Evolutionary conservation across 2,888 invertebrate species (phyloP).

Genomic region (Drosophila demipolita): DNA sequence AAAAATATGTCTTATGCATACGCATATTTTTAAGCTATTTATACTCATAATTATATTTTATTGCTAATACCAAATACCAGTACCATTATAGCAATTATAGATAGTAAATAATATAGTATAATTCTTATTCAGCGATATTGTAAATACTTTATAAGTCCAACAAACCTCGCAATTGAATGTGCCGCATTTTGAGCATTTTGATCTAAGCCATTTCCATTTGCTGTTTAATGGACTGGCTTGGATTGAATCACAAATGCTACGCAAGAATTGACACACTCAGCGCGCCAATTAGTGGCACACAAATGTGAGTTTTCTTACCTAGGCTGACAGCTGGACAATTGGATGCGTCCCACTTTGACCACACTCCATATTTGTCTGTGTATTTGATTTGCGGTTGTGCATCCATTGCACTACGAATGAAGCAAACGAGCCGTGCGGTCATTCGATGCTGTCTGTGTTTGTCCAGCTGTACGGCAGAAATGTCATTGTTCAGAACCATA

Average conservation of each 20-base stretch:
- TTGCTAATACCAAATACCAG: no score
- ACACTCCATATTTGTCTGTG: slow-evolving; percentile 38
- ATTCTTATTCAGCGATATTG: not conserved
- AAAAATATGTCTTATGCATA: not conserved
- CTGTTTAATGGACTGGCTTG: not conserved
- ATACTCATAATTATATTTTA: not conserved
- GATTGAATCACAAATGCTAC: not conserved
- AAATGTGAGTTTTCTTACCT: slow-evolving; percentile 32
- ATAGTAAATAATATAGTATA: not conserved
- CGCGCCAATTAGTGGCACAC: slow-evolving; percentile 14
- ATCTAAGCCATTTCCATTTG: slow-evolving; percentile 1
- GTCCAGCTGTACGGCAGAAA: slow-evolving; percentile 22
- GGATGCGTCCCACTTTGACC: not conserved
- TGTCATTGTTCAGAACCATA: slow-evolving; percentile 15
- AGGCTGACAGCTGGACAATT: not conserved
- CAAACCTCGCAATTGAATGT: not conserved
- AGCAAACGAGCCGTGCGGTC: slow-evolving; percentile 77
- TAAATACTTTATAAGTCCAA: not conserved
- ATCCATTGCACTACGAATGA: slow-evolving; percentile 76
- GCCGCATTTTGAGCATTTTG: not conserved
- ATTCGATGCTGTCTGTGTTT: slow-evolving; percentile 66
- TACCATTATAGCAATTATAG: no score
- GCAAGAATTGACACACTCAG: not conserved
- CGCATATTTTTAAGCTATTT: not conserved
- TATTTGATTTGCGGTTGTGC: slow-evolving; percentile 77